These are phyloP conservation scores for Patella pellucida DNA, from an alignment of 2,888 invertebrate species.

Conservation along the genomic window DNA sequence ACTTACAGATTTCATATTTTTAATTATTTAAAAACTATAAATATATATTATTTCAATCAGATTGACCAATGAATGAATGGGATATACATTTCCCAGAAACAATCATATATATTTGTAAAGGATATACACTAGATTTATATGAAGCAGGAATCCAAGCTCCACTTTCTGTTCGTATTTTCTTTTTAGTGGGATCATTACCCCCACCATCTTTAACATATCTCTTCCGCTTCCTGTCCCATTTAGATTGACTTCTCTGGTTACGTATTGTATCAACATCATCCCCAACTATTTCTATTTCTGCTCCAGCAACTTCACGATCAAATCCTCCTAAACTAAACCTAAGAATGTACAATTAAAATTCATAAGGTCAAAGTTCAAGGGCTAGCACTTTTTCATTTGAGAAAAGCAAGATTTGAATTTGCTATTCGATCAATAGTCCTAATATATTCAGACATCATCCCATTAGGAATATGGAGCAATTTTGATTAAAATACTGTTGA, in stretches of 20 bases:
- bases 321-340: conserved; percentile 81
- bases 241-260: conserved; percentile 76
- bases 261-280: conserved; percentile 82
- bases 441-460: too few species aligned
- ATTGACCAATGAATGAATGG: too few species aligned
- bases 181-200: conserved; percentile 72
- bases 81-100: too few species aligned
- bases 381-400: neutral
- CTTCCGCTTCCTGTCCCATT: conserved; percentile 90
- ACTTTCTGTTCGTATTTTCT: conserved; percentile 94
- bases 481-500: too few species aligned
- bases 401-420: too few species aligned
- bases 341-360: conserved; percentile 16
- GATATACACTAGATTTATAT: conserved; percentile 86
- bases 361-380: neutral
- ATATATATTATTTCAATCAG: too few species aligned
- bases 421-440: too few species aligned
- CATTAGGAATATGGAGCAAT: too few species aligned
- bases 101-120: conserved; percentile 41
- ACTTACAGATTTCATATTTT: too few species aligned
- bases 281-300: conserved; percentile 86
- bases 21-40: too few species aligned
- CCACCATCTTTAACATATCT: conserved; percentile 81
- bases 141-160: conserved; percentile 94
- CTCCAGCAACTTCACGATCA: conserved; percentile 83